phyloP scores from a whole-genome alignment of 35 echinoderm and acorn worm species.

The Anneissia japonica region DNA sequence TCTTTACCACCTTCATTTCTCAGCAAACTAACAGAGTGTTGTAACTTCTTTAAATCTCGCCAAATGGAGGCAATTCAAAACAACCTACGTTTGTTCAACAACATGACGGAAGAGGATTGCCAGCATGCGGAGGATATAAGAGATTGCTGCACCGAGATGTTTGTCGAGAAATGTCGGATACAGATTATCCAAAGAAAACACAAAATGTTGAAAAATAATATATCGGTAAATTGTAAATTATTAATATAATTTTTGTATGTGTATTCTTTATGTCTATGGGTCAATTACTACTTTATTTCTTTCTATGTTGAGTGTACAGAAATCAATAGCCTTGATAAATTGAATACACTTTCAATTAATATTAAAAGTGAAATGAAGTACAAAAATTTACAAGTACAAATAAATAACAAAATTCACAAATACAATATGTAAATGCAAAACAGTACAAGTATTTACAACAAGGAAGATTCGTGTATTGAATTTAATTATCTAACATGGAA shows the following conservation, averaged over 20 bases:
- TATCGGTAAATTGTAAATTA: conserved; percentile 6
- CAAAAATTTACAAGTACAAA: too few relatives aligned
- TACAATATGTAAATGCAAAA: too few relatives aligned
- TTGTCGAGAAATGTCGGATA: conserved; percentile 34
- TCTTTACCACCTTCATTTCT: conserved; percentile 37
- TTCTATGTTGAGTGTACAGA: too few relatives aligned
- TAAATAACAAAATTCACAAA: too few relatives aligned
- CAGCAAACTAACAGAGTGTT: conserved; percentile 31
- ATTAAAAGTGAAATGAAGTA: too few relatives aligned
- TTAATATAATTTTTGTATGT: background rate
- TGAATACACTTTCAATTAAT: too few relatives aligned
- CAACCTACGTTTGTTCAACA: conserved; percentile 34
- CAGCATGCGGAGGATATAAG: conserved; percentile 42
- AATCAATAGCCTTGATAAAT: too few relatives aligned
- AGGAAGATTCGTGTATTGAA: too few relatives aligned
- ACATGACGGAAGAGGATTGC: background rate
- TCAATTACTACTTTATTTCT: too few relatives aligned
- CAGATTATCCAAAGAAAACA: conserved; percentile 13
- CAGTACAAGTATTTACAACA: too few relatives aligned
- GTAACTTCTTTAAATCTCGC: conserved; percentile 28
- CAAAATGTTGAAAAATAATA: conserved; percentile 26
- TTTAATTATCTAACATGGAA: too few relatives aligned
- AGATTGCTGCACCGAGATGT: conserved; percentile 34
- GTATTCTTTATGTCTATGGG: too few relatives aligned
- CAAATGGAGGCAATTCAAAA: conserved; percentile 46